Evolutionary conservation across 1,140 invertebrate species (phyloP), one percentile per base, ranked within the genome.

Genomic region (Oryctes rhinoceros): DNA sequence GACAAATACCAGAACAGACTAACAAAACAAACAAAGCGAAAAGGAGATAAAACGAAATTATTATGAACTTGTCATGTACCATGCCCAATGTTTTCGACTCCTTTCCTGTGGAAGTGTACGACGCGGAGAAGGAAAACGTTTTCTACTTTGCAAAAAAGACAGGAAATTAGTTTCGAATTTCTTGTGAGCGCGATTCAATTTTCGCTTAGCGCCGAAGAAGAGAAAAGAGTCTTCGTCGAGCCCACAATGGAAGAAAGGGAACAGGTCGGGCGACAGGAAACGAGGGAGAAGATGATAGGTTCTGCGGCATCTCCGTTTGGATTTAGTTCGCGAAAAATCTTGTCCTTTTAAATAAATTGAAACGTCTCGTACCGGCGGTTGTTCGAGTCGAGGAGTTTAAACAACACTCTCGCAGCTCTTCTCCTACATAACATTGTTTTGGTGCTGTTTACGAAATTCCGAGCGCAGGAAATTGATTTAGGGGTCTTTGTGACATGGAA

Each of bases 81-180:
- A 71, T 35, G 20, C 65, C 65, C 65, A 71, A 71, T 37, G 13
- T 71, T 37, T 37, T 71, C 65, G 7, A 30, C 9, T 35, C 53
- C 18, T 11, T 59, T 10, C 39, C 39, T 1, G 18, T 59, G 53
- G 53, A 18, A 59, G 49, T 4, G 13, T 44, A 44, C 49, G 49
- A 18, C 4, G 7, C 13, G 35, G 10, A 18, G 62, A 13, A 10
- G 20, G 35, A 24, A 35, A 71, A 35, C 65, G 65, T 71, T 71
- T 71, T 71, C 20, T 71, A 71, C 65, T 71, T 71, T 35, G 24
- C 5, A 18, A 59, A 71, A 37, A 71, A 71, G 65, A 71, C 65
- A 71, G 65, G 65, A 71, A 71, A 71, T 71, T 71, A 71, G 65
- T 71, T 71, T 71, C 65, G 65, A 71, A 71, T 71, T 71, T 71